Base-by-base conservation (phyloP, 2,113 vertebrate species). In the zebrafish (Danio rerio) region DNA sequence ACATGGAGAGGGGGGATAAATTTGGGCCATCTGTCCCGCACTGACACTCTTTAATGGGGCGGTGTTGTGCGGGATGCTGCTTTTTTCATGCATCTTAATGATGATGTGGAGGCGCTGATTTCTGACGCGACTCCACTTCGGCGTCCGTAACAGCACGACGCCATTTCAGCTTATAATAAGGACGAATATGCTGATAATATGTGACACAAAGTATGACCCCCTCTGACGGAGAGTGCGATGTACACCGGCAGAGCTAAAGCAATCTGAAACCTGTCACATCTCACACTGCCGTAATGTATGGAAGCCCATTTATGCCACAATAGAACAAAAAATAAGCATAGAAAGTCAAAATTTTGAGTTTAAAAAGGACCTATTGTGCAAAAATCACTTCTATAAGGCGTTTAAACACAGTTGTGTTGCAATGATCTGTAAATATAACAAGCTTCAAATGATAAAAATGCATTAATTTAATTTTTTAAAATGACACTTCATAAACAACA, bases 11-110 rank as follows among this genome's bases (percentile, higher is more conserved):
- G 92, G 94, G 91, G 84, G 93, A 91, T 89, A 94, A 91, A 96
- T 96, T 93, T 93, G 87, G 94, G 94, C 95, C 97, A 97, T 96
- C 96, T 97, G 96, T 94, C 94, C 81, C 91, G 90, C 86, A 84
- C 90, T 91, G 93, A 94, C 93, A 93, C 90, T 87, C 89, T 91
- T 94, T 84, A 94, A 93, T 91, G 90, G 86, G 84, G 89, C 88
- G 94, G 89, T 87, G 92, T 91, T 88, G 90, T 90, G 90, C 90
- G 90, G 92, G 74, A 87, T 66, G 83, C 88, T 81, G 91, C 87
- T 31, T 92, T 93, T 90, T 94, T 94, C 91, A 94, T 87, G 93
- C 84, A 93, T 94, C 91, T 93, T 95, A 95, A 96, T 90, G 93
- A 92, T 88, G 89, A 75, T 40, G 62, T 6, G 18, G 31, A 15